Base-by-base conservation (phyloP, 2,888 invertebrate genomes). In the Ectemnius lituratus region DNA sequence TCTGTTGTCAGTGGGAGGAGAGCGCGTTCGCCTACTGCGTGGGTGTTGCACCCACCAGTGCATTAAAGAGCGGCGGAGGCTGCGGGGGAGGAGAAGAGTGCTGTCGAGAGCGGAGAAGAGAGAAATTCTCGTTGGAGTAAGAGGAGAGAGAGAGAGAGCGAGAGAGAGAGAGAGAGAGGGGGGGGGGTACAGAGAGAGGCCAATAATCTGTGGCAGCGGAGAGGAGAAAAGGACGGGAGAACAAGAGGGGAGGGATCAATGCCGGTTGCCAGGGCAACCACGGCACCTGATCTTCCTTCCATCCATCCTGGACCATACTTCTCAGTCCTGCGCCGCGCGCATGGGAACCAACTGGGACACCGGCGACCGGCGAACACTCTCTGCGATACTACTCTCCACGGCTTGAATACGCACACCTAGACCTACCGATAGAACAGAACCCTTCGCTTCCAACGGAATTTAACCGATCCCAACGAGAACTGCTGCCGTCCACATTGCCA, bases 211-310 rank as follows among this genome's bases (percentile, higher is more conserved):
- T 71, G 75, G 60, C 20, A 73, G 63, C 71, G 62, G 75, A 78
- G 75, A 77, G 76, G 68, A 61, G 75, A 78, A 66, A 72, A 73
- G 78, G 75, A 78, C 74, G 76, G 76, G 78, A 76, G 82, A 80
- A 73, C 72, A 76, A 82, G 87, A 84, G 87, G 88, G 88, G 88
- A 86, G 88, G 88, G 90, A 90, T 90, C 90, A 89, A 90, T 90
- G 90, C 88, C 85, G 88, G 90, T 90, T 86, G 87, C 88, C 88
- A 78, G 86, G 87, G 90, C 88, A 90, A 90, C 90, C 87, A 82
- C 84, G 84, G 84, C 86, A 85, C 86, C 87, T 85, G 86, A 88
- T 88, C 89, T 88, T 87, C 52, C 52, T 16, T 52, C 52, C 86
- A 84, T 87, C 80, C 83, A 85, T 87, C 85, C 86, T 87, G 82